Evolutionary conservation across 2,797 vertebrate species (phyloP), one percentile per base, ranked within the genome.

Genomic region (Rhynchotus rufescens): DNA sequence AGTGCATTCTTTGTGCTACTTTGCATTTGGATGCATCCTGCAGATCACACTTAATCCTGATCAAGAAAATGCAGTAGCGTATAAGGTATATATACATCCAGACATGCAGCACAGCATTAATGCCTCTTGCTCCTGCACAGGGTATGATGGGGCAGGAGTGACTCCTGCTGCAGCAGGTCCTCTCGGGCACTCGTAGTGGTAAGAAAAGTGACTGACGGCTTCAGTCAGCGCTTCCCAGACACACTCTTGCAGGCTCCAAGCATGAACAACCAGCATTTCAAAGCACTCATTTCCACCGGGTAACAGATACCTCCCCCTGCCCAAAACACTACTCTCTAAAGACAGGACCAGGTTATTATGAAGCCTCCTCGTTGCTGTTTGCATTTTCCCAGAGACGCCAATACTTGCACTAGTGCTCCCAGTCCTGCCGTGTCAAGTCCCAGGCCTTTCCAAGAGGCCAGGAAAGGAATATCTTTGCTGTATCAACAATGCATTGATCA

Each of bases 401-500:
- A 82, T 10, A 40, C 10, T 40, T 45, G 47, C 1, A 9, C 57
- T 87, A 67, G 30, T 3, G 61, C 61, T 79, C 57, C 49, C 20
- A 45, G 67, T 40, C 79, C 7, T 74, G 62, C 21, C 20, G 19
- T 78, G 38, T 87, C 51, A 79, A 87, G 61, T 45, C 60, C 15
- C 1, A 92, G 56, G 67, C 36, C 56, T 74, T 67, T 89, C 61
- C 42, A 34, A 73, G 47, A 66, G 76, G 52, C 74, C 77, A 79
- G 67, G 40, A 86, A 92, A 95, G 77, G 54, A 93, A 81, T 85
- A 88, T 80, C 77, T 93, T 62, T 67, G 51, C 61, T 88, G 0
- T 88, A 94, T 85, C 94, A 96, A 95, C 92, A 94, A 87, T 54
- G 67, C 88, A 95, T 89, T 94, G 95, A 95, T 95, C 92, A 94